Conservation (phyloP, 2,888 invertebrate species). For the Morpho achilles region DNA sequence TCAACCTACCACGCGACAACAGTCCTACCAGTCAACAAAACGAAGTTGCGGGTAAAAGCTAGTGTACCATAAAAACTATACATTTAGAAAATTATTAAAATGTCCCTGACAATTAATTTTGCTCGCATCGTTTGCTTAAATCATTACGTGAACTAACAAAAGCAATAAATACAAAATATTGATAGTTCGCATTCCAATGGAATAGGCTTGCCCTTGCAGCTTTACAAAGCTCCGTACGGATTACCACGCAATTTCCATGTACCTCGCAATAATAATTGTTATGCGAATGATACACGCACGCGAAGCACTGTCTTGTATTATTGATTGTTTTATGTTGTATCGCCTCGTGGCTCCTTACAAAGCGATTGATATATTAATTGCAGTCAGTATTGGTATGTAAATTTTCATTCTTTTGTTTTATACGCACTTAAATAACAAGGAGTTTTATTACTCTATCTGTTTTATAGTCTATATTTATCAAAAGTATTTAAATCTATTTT, state of each 20-base stretch:
- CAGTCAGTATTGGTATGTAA: background rate
- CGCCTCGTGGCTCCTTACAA: slow-evolving; percentile 40
- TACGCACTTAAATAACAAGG: background rate
- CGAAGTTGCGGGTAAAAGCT: no score
- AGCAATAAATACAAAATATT: slow-evolving; percentile 10
- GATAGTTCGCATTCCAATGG: slow-evolving; percentile 18
- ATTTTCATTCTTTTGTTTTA: background rate
- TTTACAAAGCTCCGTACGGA: slow-evolving; percentile 34
- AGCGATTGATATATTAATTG: slow-evolving; percentile 45
- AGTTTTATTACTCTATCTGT: background rate
- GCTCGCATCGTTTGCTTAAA: background rate
- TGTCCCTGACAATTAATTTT: no score
- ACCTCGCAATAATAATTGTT: slow-evolving; percentile 63
- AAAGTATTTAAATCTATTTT: no score
- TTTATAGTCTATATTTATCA: no score
- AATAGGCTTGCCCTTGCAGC: slow-evolving; percentile 30
- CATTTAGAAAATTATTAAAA: no score
- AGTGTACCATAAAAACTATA: no score
- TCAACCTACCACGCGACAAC: no score
- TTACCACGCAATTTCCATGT: slow-evolving; percentile 70
- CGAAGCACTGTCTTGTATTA: slow-evolving; percentile 35
- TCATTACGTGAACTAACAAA: background rate
- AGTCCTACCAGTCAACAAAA: no score
- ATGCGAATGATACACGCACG: slow-evolving; percentile 70
- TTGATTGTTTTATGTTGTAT: slow-evolving; percentile 35